phyloP scores from a whole-genome alignment of 2,888 invertebrate species.

The Caenorhabditis uteleia region DNA sequence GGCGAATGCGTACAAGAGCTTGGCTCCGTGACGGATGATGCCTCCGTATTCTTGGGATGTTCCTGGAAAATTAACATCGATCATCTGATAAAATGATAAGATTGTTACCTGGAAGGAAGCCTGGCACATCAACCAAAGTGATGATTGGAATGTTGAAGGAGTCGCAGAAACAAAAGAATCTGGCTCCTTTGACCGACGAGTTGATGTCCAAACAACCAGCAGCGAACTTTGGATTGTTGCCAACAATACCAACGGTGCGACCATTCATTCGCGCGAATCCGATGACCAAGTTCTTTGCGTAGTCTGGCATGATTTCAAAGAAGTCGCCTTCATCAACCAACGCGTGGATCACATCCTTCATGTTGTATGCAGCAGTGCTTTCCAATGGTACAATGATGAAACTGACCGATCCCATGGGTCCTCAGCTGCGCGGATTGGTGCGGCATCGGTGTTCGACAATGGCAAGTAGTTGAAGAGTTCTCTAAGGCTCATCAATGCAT shows the following conservation, averaged over 20 bases:
- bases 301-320: conserved; percentile 78
- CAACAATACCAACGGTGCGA: conserved; percentile 77
- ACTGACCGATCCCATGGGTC: conserved; percentile 76
- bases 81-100: neutral
- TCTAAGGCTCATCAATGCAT: conserved; percentile 75
- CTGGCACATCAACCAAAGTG: conserved; percentile 79
- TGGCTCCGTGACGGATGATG: conserved; percentile 79
- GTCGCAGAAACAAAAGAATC: conserved; percentile 79
- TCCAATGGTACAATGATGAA: conserved; percentile 77
- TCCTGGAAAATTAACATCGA: conserved; percentile 25
- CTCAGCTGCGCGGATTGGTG: conserved; percentile 74
- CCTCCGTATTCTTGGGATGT: conserved; percentile 72
- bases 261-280: conserved; percentile 78
- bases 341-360: conserved; percentile 72
- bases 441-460: conserved; percentile 74
- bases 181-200: conserved; percentile 77
- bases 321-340: conserved; percentile 76
- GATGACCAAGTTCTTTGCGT: conserved; percentile 75
- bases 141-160: conserved; percentile 78
- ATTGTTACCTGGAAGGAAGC: conserved; percentile 74
- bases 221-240: conserved; percentile 78
- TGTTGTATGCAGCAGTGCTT: conserved; percentile 77
- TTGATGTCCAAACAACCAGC: conserved; percentile 79
- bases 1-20: conserved; percentile 78
- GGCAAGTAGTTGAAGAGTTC: conserved; percentile 77